Conservation (phyloP, 2,797 vertebrate genomes). For the Enteromius afrohamiltoni region DNA sequence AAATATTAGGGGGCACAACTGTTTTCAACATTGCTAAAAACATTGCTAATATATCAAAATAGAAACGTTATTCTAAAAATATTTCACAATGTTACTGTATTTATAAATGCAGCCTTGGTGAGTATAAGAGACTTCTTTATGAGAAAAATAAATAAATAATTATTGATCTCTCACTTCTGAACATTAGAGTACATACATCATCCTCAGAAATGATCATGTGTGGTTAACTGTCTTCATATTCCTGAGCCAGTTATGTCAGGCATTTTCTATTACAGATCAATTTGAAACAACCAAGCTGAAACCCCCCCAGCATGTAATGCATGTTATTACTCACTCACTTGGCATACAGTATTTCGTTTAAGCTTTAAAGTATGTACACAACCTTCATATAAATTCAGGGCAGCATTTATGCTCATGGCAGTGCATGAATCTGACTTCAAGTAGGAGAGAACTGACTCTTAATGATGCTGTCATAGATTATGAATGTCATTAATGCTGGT, state of each 20-base stretch:
- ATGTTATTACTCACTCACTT: neutral
- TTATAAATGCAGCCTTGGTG: neutral
- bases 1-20: neutral
- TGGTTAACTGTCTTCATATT: neutral
- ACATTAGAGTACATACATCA: neutral
- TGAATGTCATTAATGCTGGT: constrained; percentile 31
- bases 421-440: constrained; percentile 25
- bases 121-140: neutral
- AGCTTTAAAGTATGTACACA: neutral
- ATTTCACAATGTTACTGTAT: neutral
- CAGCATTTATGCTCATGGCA: neutral
- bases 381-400: neutral
- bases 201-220: neutral
- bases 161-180: neutral
- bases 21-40: neutral
- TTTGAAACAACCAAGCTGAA: constrained; percentile 3
- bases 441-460: constrained; percentile 12
- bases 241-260: neutral
- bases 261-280: constrained; percentile 1
- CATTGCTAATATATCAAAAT: neutral
- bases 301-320: neutral
- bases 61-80: neutral
- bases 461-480: constrained; percentile 41
- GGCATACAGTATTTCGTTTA: neutral
- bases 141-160: neutral